Percentiles rank a stretch among this genome's conserved stretches.
Conservation (phyloP, 2,113 vertebrate species). For the Copsychus sechellarum region DNA sequence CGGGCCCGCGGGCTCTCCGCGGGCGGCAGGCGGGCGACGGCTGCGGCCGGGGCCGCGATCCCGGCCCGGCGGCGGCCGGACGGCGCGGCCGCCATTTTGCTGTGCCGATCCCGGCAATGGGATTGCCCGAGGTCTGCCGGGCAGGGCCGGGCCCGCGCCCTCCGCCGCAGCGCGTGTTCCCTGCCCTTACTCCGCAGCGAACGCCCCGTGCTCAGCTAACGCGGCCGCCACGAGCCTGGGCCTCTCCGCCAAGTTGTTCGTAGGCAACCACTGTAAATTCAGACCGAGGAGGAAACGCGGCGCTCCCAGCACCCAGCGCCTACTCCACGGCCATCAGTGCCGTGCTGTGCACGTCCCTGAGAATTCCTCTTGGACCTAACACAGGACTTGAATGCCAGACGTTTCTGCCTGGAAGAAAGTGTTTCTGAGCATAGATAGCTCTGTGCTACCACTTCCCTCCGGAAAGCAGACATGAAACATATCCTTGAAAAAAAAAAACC, state of each 20-base stretch:
- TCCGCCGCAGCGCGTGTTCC: not conserved
- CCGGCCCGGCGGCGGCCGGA: not conserved
- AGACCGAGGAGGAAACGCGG: not conserved
- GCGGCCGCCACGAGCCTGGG: fast-evolving
- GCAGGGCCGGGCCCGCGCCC: not conserved
- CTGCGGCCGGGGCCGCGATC: not conserved
- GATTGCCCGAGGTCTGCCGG: not conserved
- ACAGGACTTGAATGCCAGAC: not conserved
- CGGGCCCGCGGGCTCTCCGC: not conserved
- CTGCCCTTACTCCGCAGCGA: fast-evolving
- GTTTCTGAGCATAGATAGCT: not conserved
- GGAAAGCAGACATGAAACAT: not conserved
- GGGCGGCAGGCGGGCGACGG: not conserved
- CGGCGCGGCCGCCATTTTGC: conserved; percentile 23
- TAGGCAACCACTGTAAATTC: fast-evolving
- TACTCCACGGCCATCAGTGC: fast-evolving
- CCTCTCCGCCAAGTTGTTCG: not conserved
- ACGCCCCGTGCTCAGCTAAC: not conserved
- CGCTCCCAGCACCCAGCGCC: fast-evolving
- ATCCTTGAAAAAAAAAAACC: fast-evolving
- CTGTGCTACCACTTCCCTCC: not conserved
- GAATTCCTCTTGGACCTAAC: too few species aligned
- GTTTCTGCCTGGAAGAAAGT: not conserved
- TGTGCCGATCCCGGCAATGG: not conserved
- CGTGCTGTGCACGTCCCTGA: not conserved